Evolutionary conservation across 2,113 vertebrate genomes (phyloP).

Genomic region (Gambusia affinis): DNA sequence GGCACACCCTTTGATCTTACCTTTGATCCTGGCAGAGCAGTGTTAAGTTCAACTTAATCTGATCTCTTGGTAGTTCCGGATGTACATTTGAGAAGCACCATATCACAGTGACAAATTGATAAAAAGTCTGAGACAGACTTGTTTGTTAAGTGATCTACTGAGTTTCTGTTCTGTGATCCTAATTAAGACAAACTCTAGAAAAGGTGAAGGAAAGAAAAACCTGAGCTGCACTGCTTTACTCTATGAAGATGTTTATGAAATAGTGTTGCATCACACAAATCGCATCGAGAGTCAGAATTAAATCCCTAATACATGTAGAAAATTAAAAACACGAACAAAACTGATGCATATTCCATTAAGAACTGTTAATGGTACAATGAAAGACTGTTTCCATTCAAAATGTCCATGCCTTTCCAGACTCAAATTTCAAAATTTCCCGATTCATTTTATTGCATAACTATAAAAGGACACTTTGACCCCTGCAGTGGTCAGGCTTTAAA

Average conservation of each 20-base stretch:
- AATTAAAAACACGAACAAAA: slow-evolving; percentile 27
- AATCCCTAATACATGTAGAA: slow-evolving; percentile 3
- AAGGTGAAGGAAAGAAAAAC: slow-evolving; percentile 6
- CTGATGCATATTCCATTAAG: slow-evolving; percentile 17
- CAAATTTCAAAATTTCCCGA: too few species aligned
- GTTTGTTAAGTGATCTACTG: slow-evolving; percentile 51
- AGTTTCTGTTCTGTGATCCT: slow-evolving; percentile 40
- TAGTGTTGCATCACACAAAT: slow-evolving; percentile 10
- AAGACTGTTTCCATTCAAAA: too few species aligned
- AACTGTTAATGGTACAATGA: neutral
- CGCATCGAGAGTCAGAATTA: slow-evolving; percentile 15
- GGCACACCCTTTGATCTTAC: neutral
- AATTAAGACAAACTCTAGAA: slow-evolving; percentile 15
- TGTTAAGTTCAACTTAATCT: slow-evolving; percentile 41
- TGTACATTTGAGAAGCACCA: slow-evolving; percentile 43
- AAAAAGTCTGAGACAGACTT: slow-evolving; percentile 45
- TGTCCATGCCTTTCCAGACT: too few species aligned
- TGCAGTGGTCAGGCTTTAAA: too few species aligned
- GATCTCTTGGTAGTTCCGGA: slow-evolving; percentile 10
- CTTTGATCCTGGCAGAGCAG: slow-evolving; percentile 12
- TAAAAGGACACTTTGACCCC: neutral
- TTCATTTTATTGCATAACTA: too few species aligned
- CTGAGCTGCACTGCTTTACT: neutral
- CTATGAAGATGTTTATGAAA: slow-evolving; percentile 13
- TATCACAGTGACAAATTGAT: slow-evolving; percentile 26